Percentiles rank a stretch among this genome's conserved stretches.
Evolutionary conservation across 2,888 invertebrate species (phyloP).

Genomic region (Sarcophaga rosellei): DNA sequence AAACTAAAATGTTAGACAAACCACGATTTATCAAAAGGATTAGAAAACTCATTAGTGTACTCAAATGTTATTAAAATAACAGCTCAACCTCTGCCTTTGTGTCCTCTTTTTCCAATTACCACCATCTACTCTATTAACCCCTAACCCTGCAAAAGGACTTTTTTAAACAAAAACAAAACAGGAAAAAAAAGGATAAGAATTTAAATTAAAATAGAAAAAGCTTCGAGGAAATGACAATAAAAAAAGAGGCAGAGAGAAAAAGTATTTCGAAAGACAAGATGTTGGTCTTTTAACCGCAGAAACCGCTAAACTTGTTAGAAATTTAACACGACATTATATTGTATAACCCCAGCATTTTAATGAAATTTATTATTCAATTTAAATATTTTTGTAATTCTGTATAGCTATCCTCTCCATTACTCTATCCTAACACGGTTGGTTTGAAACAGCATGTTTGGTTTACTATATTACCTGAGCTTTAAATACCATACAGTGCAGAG

Average conservation of each 20-base stretch:
- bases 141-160: too few species aligned
- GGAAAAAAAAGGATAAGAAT: too few species aligned
- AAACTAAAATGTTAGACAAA: too few species aligned
- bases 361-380: slow-evolving; percentile 66
- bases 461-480: slow-evolving; percentile 9
- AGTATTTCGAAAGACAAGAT: slow-evolving; percentile 19
- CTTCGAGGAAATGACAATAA: not conserved
- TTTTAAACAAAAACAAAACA: too few species aligned
- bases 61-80: too few species aligned
- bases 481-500: not conserved
- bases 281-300: slow-evolving; percentile 53
- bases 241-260: slow-evolving; percentile 27
- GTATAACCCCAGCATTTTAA: slow-evolving; percentile 33
- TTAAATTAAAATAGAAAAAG: slow-evolving; percentile 9
- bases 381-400: slow-evolving; percentile 27
- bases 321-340: slow-evolving; percentile 65
- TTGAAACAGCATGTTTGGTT: not conserved
- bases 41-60: too few species aligned
- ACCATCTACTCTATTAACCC: too few species aligned
- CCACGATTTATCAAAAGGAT: too few species aligned
- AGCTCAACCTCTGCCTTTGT: too few species aligned
- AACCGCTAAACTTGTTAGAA: slow-evolving; percentile 57
- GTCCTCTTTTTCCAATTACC: too few species aligned
- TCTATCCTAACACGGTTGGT: too few species aligned
- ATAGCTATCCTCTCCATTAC: too few species aligned